These are phyloP conservation scores for Pecten maximus DNA, from an alignment of 2,888 invertebrate genomes.

Conservation along the genomic window DNA sequence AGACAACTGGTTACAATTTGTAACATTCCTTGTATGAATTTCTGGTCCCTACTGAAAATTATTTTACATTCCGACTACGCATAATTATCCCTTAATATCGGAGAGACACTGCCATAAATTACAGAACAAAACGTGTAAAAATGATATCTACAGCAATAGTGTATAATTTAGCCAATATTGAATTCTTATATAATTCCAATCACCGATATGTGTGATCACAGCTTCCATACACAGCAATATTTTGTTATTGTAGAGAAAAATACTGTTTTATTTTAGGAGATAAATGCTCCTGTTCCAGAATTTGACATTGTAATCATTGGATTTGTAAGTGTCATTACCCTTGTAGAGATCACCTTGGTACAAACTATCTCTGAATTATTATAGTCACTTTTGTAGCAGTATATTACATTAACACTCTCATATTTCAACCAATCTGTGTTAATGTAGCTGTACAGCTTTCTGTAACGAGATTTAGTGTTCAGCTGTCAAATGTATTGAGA, in stretches of 20 bases:
- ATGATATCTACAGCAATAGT: background rate
- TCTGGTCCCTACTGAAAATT: background rate
- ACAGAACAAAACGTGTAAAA: background rate
- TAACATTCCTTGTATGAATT: background rate
- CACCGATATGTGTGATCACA: too few relatives aligned
- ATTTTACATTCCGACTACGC: background rate
- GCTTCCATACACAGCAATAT: background rate
- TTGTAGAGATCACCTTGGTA: too few relatives aligned
- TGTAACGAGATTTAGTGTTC: too few relatives aligned
- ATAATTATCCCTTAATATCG: background rate
- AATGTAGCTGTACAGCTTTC: too few relatives aligned
- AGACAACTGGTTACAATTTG: too few relatives aligned
- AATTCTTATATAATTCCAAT: background rate
- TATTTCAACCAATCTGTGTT: too few relatives aligned
- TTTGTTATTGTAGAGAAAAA: background rate
- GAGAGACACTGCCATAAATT: background rate
- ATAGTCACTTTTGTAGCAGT: too few relatives aligned
- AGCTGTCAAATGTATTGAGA: too few relatives aligned
- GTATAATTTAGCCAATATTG: background rate
- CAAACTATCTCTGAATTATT: too few relatives aligned
- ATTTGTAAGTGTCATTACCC: background rate
- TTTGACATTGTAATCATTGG: background rate
- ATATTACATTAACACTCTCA: too few relatives aligned
- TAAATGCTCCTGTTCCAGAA: background rate
- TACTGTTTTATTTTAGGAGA: background rate